A percentile compares a stretch with the other conserved stretches of the same genome.
These are phyloP conservation scores for Sminthurinus signatus DNA, from an alignment of 1,140 invertebrate species.

Conservation along the genomic window DNA sequence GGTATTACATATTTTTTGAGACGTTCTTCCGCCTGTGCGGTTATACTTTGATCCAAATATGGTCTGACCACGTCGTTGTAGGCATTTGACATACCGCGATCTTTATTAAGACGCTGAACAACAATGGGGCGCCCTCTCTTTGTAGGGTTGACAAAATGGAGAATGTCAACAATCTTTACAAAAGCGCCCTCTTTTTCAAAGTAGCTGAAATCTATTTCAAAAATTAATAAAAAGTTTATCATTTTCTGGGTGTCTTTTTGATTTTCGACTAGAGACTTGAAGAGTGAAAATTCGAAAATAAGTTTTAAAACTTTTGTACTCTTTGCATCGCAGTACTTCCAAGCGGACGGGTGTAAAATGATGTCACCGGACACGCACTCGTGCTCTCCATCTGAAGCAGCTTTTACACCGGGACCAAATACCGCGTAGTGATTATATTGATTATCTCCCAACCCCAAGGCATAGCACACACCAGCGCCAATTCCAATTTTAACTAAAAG, in stretches of 20 bases:
- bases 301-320: too few relatives aligned
- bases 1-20: conserved; percentile 31
- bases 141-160: conserved; percentile 22
- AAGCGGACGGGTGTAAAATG: conserved; percentile 14
- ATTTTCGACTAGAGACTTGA: background rate
- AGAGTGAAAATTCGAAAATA: too few relatives aligned
- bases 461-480: conserved; percentile 16
- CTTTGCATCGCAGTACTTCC: conserved; percentile 4
- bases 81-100: background rate
- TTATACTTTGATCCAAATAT: background rate
- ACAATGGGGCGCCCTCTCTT: conserved; percentile 27
- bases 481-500: conserved; percentile 26
- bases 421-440: conserved; percentile 28
- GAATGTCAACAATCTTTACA: conserved; percentile 19
- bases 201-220: conserved; percentile 4
- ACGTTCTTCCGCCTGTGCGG: conserved; percentile 1
- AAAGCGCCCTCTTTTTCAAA: background rate
- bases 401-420: conserved; percentile 33
- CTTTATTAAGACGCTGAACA: background rate
- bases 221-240: too few relatives aligned
- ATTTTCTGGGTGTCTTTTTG: too few relatives aligned
- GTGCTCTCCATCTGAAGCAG: conserved; percentile 27
- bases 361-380: conserved; percentile 30
- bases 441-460: conserved; percentile 26
- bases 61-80: background rate